These are phyloP conservation scores for Rhagonycha lutea DNA, from an alignment of 2,888 invertebrate genomes.

Conservation along the genomic window DNA sequence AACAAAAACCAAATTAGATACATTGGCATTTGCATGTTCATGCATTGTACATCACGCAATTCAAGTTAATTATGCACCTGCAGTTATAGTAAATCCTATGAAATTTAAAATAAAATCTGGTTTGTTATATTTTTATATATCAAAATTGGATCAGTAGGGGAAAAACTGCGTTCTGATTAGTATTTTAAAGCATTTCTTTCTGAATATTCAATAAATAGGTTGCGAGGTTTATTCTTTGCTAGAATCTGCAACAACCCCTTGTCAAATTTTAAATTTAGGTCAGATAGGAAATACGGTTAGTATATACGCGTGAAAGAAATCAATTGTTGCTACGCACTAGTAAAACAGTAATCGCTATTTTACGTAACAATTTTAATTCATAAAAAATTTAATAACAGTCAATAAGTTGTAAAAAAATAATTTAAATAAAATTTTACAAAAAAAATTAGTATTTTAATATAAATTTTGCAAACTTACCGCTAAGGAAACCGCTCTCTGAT, in stretches of 20 bases:
- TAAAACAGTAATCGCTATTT: neutral
- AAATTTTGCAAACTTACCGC: constrained; percentile 34
- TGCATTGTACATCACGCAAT: neutral
- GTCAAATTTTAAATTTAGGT: constrained; percentile 30
- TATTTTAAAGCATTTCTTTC: neutral
- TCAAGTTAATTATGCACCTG: neutral
- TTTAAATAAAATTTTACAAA: neutral
- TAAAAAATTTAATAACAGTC: neutral
- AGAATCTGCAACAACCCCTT: constrained; percentile 16
- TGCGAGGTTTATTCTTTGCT: neutral
- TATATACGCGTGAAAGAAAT: constrained; percentile 22
- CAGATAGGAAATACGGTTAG: constrained; percentile 26
- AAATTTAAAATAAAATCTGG: neutral
- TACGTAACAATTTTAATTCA: neutral
- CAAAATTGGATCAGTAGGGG: too few species aligned
- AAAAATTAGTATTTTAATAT: neutral
- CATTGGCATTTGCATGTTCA: neutral
- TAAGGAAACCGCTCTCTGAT: constrained; percentile 37
- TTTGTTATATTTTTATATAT: neutral
- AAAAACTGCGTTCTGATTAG: too few species aligned
- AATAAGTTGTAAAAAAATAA: neutral
- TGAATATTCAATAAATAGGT: neutral
- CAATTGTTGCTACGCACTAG: constrained; percentile 29
- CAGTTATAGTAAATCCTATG: neutral
- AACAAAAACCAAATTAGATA: neutral